These are phyloP conservation scores for Pomacea maculata DNA, from an alignment of 1,140 invertebrate genomes.

Conservation along the genomic window DNA sequence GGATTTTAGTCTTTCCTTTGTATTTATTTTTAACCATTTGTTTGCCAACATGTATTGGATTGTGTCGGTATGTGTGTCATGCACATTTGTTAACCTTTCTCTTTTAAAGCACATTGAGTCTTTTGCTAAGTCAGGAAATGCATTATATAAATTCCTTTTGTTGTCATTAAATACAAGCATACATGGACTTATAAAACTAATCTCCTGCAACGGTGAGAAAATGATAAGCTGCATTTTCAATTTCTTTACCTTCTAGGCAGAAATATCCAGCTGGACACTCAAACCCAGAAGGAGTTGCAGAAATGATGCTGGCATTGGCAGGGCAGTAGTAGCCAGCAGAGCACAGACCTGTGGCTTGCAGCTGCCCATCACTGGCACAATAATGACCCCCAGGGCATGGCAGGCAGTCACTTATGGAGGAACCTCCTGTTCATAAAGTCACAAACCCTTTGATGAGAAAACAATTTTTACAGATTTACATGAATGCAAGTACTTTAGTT, in stretches of 20 bases:
- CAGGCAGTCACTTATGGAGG: constrained; percentile 47
- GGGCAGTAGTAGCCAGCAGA: constrained; percentile 60
- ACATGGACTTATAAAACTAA: too few species aligned
- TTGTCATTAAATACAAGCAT: too few species aligned
- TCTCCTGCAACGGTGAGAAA: too few species aligned
- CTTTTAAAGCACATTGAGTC: too few species aligned
- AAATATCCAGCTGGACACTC: constrained; percentile 53
- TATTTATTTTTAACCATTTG: too few species aligned
- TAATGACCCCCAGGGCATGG: constrained; percentile 59
- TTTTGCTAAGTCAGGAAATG: too few species aligned
- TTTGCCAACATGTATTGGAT: too few species aligned
- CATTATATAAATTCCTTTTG: too few species aligned
- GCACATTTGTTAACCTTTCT: too few species aligned
- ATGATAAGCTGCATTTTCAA: too few species aligned
- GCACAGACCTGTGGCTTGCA: constrained; percentile 50
- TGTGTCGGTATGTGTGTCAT: too few species aligned
- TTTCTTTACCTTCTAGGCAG: constrained; percentile 44
- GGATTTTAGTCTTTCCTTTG: too few species aligned
- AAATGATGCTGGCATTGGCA: constrained; percentile 50
- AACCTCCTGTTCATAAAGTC: constrained; percentile 42
- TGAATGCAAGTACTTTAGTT: neutral
- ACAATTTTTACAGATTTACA: neutral
- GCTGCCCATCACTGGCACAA: constrained; percentile 52
- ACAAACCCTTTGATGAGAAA: neutral
- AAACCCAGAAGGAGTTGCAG: constrained; percentile 45